Percentiles rank a stretch among this genome's conserved stretches.
Evolutionary conservation across 2,797 vertebrate genomes (phyloP).

Genomic region (Peromyscus aztecus): DNA sequence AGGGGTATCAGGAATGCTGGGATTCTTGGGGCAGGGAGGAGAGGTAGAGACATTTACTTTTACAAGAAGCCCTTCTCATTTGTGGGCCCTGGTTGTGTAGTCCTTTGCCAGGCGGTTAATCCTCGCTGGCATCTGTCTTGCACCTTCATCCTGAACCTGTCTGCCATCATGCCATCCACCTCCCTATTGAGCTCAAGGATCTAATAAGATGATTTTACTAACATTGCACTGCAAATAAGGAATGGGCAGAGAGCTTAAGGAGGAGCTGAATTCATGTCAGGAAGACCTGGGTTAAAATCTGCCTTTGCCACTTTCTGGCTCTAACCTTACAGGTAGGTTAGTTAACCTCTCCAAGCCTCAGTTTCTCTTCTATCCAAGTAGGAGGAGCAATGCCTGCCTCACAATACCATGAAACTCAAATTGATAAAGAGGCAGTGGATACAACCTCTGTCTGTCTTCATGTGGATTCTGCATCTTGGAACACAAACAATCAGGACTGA

Average conservation of each 20-base stretch:
- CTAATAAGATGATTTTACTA: background rate
- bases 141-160: background rate
- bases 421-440: background rate
- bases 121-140: background rate
- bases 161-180: background rate
- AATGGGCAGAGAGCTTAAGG: background rate
- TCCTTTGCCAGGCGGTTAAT: slow-evolving; percentile 14
- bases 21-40: background rate
- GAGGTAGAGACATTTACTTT: background rate
- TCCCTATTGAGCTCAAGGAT: background rate
- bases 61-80: background rate
- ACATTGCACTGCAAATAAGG: background rate
- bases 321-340: background rate
- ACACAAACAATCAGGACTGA: background rate
- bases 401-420: background rate
- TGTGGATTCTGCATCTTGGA: background rate
- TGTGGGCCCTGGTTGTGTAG: background rate
- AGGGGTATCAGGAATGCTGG: background rate
- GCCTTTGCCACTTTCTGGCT: background rate
- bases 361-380: background rate
- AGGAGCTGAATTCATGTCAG: background rate
- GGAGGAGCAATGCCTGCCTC: background rate
- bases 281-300: background rate
- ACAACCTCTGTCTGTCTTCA: background rate
- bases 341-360: background rate